phyloP scores from a whole-genome alignment of 2,888 invertebrate species.

The Ptycholaimellus sp. region DNA sequence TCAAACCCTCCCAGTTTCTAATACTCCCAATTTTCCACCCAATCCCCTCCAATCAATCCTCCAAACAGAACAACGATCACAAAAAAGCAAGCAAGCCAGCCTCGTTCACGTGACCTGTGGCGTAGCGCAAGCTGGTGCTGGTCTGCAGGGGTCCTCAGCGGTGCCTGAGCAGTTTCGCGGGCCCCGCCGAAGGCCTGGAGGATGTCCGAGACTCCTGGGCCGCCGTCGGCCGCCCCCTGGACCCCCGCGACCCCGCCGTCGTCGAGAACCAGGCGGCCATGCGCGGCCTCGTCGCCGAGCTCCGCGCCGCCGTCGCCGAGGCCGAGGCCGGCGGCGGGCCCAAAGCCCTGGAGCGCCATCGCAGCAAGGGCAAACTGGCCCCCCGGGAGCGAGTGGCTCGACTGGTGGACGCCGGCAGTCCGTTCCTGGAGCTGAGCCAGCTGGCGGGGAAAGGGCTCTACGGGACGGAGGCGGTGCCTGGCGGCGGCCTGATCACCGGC shows the following conservation, averaged over 20 bases:
- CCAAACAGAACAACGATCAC: too few species aligned
- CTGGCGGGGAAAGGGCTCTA: constrained; percentile 40
- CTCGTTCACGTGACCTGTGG: too few species aligned
- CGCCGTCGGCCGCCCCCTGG: constrained; percentile 1
- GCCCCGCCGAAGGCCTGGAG: neutral
- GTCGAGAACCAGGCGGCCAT: constrained; percentile 2
- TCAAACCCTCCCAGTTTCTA: too few species aligned
- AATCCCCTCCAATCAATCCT: too few species aligned
- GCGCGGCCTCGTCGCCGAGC: constrained; percentile 13
- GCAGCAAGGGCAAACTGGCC: constrained; percentile 55
- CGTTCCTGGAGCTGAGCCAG: constrained; percentile 42
- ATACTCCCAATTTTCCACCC: too few species aligned
- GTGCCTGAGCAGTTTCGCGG: neutral
- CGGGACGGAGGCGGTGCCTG: constrained; percentile 33
- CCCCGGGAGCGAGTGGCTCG: constrained; percentile 65
- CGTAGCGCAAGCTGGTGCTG: too few species aligned
- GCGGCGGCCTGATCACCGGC: constrained; percentile 33
- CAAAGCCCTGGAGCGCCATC: constrained; percentile 15
- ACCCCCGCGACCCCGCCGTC: constrained; percentile 1
- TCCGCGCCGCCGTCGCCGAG: constrained; percentile 7
- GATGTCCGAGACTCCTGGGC: neutral
- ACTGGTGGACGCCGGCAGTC: constrained; percentile 50
- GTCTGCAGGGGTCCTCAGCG: neutral
- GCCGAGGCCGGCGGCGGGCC: constrained; percentile 10
- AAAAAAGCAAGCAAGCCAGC: too few species aligned